These are phyloP conservation scores for Solea senegalensis DNA, from an alignment of 2,113 vertebrate genomes.

Conservation along the genomic window DNA sequence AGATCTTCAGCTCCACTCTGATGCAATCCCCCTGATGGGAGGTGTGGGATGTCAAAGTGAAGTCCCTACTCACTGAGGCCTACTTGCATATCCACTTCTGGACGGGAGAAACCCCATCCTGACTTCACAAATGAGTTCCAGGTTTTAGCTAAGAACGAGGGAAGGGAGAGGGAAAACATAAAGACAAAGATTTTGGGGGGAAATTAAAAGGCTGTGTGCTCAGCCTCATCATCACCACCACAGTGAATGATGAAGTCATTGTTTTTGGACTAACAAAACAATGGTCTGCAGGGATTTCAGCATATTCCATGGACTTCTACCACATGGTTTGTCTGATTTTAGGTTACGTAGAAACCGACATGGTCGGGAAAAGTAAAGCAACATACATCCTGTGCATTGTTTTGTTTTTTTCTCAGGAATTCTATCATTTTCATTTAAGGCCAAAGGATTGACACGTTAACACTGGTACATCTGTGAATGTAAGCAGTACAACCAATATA, in stretches of 20 bases:
- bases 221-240: slow-evolving; percentile 11
- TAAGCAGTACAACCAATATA: no score
- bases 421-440: background rate
- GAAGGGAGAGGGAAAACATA: background rate
- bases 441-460: slow-evolving; percentile 8
- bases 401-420: background rate
- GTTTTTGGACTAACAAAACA: slow-evolving; percentile 16
- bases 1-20: slow-evolving; percentile 48
- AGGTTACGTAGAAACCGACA: slow-evolving; percentile 42
- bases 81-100: slow-evolving; percentile 41
- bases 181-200: slow-evolving; percentile 13
- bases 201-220: slow-evolving; percentile 20
- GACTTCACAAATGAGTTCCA: slow-evolving; percentile 62
- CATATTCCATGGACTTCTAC: background rate
- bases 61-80: slow-evolving; percentile 35
- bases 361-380: slow-evolving; percentile 36
- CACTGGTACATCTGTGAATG: background rate
- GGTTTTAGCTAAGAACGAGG: slow-evolving; percentile 38
- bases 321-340: slow-evolving; percentile 5
- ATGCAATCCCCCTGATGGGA: slow-evolving; percentile 62
- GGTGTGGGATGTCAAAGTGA: slow-evolving; percentile 44
- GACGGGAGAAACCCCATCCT: slow-evolving; percentile 42
- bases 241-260: slow-evolving; percentile 35
- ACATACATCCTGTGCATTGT: slow-evolving; percentile 2
- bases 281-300: background rate